Conservation (phyloP, 2,797 vertebrate genomes). For the Thaleichthys pacificus region DNA sequence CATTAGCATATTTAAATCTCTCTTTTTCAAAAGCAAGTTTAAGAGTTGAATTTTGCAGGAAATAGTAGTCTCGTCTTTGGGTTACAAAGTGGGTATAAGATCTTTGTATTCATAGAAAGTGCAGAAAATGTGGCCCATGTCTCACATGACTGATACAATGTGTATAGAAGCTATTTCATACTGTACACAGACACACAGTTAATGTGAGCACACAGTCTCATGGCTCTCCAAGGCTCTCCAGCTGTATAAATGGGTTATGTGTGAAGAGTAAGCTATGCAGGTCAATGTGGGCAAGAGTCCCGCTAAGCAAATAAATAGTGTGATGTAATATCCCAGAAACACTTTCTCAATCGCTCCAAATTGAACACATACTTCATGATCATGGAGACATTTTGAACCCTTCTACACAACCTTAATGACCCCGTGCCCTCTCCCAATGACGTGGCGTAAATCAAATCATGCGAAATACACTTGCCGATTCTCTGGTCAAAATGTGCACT, state of each 20-base stretch:
- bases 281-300: conserved; percentile 43
- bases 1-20: conserved; percentile 11
- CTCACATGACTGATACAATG: conserved; percentile 28
- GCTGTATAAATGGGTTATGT: conserved; percentile 56
- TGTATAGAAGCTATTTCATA: conserved; percentile 12
- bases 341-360: conserved; percentile 36
- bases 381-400: conserved; percentile 46
- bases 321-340: conserved; percentile 47
- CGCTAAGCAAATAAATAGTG: conserved; percentile 57
- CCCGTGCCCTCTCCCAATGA: conserved; percentile 46
- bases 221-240: conserved; percentile 34
- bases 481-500: conserved; percentile 60
- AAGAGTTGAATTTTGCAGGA: no score
- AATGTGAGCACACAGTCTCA: conserved; percentile 20
- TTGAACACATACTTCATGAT: conserved; percentile 64
- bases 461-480: conserved; percentile 54
- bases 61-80: no score
- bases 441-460: conserved; percentile 61
- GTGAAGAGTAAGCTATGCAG: conserved; percentile 46
- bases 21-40: no score
- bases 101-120: background rate
- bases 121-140: conserved; percentile 26
- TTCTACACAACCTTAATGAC: conserved; percentile 27
- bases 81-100: no score
- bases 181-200: conserved; percentile 25